phyloP scores from a whole-genome alignment of 2,113 vertebrate genomes.

The Forbesichthys papilliferus region DNA sequence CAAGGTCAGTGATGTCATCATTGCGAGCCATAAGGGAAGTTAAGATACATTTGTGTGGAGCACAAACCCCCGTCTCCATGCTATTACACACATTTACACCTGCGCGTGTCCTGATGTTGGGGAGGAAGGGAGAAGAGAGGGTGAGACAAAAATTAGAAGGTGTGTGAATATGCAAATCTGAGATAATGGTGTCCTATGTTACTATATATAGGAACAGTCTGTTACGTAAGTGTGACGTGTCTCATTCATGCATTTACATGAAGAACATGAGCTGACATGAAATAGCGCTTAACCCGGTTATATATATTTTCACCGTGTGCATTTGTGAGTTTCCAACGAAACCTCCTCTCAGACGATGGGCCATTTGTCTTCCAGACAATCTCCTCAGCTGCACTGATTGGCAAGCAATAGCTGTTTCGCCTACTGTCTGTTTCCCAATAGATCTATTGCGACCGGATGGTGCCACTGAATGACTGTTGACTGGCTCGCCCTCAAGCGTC shows the following conservation, averaged over 20 bases:
- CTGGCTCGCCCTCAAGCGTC: neutral
- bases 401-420: neutral
- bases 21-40: conserved; percentile 25
- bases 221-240: conserved; percentile 1
- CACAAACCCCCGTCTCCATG: conserved; percentile 2
- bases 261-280: neutral
- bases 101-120: neutral
- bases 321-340: neutral
- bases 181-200: too few relatives aligned
- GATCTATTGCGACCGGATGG: conserved; percentile 14
- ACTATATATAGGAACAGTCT: neutral
- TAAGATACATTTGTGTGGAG: conserved; percentile 12
- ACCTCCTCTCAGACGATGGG: neutral
- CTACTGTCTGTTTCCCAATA: conserved; percentile 1
- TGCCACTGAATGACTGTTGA: neutral
- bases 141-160: conserved; percentile 29
- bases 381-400: conserved; percentile 18
- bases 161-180: neutral
- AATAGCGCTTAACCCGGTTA: neutral
- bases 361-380: conserved; percentile 8
- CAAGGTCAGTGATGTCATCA: conserved; percentile 27
- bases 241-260: neutral
- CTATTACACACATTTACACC: conserved; percentile 15
- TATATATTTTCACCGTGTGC: neutral
- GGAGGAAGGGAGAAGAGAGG: neutral